A percentile compares a stretch with the other conserved stretches of the same genome.
Evolutionary conservation across 1,140 invertebrate genomes (phyloP).

Genomic region (Calliphora vicina): DNA sequence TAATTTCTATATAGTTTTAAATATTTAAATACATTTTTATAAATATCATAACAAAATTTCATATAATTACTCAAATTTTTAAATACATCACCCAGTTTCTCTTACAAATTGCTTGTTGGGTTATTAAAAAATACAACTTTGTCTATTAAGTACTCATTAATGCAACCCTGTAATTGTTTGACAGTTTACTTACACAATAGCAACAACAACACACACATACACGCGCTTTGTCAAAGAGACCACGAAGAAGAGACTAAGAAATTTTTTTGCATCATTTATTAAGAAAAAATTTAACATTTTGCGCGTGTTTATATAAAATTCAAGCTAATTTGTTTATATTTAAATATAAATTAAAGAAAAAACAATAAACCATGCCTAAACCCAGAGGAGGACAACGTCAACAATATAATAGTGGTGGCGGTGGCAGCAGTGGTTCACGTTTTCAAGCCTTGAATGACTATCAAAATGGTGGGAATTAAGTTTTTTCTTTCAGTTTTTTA

Average conservation of each 20-base stretch:
- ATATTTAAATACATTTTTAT: too few relatives aligned
- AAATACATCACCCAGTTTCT: too few relatives aligned
- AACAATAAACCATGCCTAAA: constrained; percentile 49
- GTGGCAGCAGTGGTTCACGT: constrained; percentile 47
- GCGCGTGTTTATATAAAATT: background rate
- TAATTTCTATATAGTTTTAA: too few relatives aligned
- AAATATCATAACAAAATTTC: too few relatives aligned
- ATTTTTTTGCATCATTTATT: constrained; percentile 31
- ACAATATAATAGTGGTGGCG: constrained; percentile 35
- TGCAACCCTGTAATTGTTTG: background rate
- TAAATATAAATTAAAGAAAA: constrained; percentile 8
- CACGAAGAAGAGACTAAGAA: constrained; percentile 22
- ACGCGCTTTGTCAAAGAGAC: constrained; percentile 25
- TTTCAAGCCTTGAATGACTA: constrained; percentile 48
- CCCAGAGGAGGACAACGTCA: constrained; percentile 47
- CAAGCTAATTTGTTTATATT: background rate
- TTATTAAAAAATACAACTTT: background rate
- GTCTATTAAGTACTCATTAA: background rate
- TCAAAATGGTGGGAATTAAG: constrained; percentile 41
- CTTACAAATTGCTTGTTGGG: background rate
- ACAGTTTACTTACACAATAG: background rate
- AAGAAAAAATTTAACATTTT: background rate
- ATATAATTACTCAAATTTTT: too few relatives aligned
- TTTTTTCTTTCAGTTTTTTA: background rate
- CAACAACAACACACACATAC: constrained; percentile 26